Evolutionary conservation across 2,113 vertebrate species (phyloP).

Genomic region (Microcebus ravelobensis): DNA sequence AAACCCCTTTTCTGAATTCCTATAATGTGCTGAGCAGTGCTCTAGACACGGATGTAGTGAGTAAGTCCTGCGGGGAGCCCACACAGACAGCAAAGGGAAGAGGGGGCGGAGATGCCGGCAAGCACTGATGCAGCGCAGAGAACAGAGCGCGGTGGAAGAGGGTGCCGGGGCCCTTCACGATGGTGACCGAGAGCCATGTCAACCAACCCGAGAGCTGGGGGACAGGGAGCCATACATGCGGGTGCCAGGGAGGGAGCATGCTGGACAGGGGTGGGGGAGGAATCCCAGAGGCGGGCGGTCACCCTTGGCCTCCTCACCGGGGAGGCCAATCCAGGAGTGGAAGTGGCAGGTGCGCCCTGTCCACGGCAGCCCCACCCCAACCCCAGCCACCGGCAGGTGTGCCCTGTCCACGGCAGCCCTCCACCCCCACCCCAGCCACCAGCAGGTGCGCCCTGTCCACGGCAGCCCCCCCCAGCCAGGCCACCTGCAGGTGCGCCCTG

Average conservation of each 20-base stretch:
- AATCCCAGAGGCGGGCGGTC: too few relatives aligned
- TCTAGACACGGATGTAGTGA: background rate
- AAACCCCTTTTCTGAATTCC: background rate
- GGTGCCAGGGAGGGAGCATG: rapidly evolving
- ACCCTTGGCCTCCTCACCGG: background rate
- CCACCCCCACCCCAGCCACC: too few relatives aligned
- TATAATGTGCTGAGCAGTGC: background rate
- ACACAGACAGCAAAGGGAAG: too few relatives aligned
- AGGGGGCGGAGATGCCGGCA: rapidly evolving
- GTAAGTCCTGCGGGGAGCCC: background rate
- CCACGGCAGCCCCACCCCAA: rapidly evolving
- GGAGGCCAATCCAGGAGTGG: background rate
- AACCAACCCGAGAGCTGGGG: background rate
- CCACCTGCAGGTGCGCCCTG: too few relatives aligned
- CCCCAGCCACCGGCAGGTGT: too few relatives aligned
- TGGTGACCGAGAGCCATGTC: background rate
- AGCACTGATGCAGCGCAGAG: rapidly evolving
- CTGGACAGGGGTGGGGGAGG: background rate
- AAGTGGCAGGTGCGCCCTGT: background rate
- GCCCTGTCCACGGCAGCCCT: too few relatives aligned
- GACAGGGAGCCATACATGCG: rapidly evolving
- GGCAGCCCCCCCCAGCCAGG: too few relatives aligned
- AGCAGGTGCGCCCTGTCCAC: too few relatives aligned
- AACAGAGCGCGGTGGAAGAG: rapidly evolving
- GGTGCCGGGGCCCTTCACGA: rapidly evolving